These are phyloP conservation scores for Hyperopisus bebe DNA, from an alignment of 2,113 vertebrate genomes.

Conservation along the genomic window DNA sequence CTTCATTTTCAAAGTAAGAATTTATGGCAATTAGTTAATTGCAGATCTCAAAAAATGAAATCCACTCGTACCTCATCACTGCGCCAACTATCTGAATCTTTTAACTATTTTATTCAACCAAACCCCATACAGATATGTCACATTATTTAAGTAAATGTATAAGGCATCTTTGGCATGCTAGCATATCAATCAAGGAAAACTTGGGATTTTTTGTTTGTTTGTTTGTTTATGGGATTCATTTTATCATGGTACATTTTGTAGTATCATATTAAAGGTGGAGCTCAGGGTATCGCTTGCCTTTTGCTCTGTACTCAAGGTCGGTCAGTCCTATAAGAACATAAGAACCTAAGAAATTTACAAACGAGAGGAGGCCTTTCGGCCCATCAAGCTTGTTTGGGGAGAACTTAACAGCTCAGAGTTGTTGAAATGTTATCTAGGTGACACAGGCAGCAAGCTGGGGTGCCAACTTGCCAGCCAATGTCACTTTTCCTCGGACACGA, in stretches of 20 bases:
- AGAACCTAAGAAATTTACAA: no score
- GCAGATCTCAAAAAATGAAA: neutral
- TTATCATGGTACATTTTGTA: neutral
- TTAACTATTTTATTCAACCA: neutral
- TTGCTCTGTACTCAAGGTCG: neutral
- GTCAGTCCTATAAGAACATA: neutral
- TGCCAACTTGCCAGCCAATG: neutral
- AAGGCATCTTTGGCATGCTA: neutral
- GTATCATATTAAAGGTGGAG: neutral
- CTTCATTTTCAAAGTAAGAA: neutral
- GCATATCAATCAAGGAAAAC: neutral
- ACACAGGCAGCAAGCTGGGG: neutral
- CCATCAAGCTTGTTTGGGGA: no score
- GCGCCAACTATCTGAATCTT: neutral
- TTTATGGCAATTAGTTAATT: neutral
- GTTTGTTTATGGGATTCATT: neutral
- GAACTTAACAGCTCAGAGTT: no score
- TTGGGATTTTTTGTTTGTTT: neutral
- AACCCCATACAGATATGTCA: neutral
- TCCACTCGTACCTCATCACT: neutral
- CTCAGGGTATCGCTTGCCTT: neutral
- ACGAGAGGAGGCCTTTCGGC: no score
- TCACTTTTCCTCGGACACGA: neutral
- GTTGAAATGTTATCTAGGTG: neutral
- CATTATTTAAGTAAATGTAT: neutral